These are phyloP conservation scores for Centropristis striata DNA, from an alignment of 2,113 vertebrate species.

Conservation along the genomic window DNA sequence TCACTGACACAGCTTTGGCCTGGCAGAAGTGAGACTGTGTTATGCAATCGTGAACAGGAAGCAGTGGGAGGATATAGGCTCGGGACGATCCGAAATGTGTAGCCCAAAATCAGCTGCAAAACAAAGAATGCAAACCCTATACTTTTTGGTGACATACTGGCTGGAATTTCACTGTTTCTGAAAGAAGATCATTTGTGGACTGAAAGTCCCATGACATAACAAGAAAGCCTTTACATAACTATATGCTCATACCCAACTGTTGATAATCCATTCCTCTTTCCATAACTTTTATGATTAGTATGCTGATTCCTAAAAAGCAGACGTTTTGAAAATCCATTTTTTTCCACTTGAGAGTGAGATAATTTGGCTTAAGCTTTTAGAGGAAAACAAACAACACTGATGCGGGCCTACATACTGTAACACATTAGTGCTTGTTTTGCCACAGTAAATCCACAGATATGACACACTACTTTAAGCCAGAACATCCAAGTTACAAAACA, in stretches of 20 bases:
- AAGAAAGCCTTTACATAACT: not conserved
- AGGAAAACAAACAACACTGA: conserved; percentile 16
- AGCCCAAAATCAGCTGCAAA: conserved; percentile 10
- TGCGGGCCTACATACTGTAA: not conserved
- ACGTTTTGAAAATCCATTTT: conserved; percentile 10
- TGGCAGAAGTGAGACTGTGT: conserved; percentile 65
- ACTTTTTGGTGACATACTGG: not conserved
- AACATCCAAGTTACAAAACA: conserved; percentile 43
- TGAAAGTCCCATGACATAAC: not conserved
- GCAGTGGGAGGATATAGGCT: conserved; percentile 53
- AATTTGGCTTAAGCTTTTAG: conserved; percentile 15
- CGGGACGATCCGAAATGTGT: conserved; percentile 23
- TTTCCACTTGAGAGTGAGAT: conserved; percentile 6
- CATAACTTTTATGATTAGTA: not conserved
- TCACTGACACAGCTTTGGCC: conserved; percentile 7
- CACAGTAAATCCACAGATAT: conserved; percentile 40
- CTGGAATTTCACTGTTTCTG: not conserved
- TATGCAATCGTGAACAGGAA: conserved; percentile 74
- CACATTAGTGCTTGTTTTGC: conserved; percentile 24
- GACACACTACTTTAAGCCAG: conserved; percentile 32
- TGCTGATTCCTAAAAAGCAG: conserved; percentile 31
- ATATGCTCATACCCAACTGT: no score
- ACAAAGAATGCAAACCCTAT: not conserved
- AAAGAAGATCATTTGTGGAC: not conserved
- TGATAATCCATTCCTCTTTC: not conserved